phyloP scores from a whole-genome alignment of 2,113 vertebrate species.

The Pluvialis apricaria region DNA sequence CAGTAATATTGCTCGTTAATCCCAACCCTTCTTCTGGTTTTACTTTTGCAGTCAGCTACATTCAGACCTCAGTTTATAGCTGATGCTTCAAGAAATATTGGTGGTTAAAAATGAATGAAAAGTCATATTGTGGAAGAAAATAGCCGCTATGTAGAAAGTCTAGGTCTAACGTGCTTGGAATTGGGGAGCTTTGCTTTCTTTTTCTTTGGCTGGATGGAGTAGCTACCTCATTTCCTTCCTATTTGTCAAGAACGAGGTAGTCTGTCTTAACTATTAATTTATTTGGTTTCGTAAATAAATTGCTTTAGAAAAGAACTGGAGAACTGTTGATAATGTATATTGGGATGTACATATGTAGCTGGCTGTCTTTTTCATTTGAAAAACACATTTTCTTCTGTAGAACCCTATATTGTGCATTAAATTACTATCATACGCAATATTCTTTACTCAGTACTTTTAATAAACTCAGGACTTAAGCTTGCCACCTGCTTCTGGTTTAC shows the following conservation, averaged over 20 bases:
- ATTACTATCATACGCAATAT: background rate
- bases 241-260: fast-evolving
- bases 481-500: background rate
- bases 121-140: background rate
- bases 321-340: background rate
- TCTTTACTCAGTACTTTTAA: background rate
- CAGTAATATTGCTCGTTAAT: background rate
- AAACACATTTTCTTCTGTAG: background rate
- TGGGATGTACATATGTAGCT: background rate
- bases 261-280: background rate
- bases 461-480: background rate
- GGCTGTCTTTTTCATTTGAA: background rate
- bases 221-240: background rate
- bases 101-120: background rate
- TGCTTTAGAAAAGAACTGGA: background rate
- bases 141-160: background rate
- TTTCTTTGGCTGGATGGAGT: background rate
- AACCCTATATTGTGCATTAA: background rate
- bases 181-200: background rate
- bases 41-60: background rate
- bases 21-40: background rate
- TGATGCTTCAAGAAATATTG: background rate
- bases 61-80: background rate
- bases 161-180: background rate
- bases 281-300: background rate